phyloP scores from a whole-genome alignment of 2,888 invertebrate species.

The Hirudinaria manillensis region DNA sequence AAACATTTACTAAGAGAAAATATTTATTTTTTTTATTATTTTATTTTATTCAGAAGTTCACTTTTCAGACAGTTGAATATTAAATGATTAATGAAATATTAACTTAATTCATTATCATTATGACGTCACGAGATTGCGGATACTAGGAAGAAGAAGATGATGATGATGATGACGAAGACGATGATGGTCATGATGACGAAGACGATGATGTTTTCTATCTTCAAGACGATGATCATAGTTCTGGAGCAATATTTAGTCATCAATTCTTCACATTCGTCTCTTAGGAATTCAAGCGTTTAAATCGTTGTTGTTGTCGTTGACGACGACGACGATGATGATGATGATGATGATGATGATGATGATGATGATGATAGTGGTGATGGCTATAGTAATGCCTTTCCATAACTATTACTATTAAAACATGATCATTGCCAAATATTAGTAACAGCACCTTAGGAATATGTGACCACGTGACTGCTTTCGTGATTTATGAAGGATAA shows the following conservation, averaged over 20 bases:
- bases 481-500: too few relatives aligned
- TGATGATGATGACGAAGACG: not conserved
- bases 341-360: slow-evolving; percentile 23
- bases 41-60: too few relatives aligned
- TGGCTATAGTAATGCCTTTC: too few relatives aligned
- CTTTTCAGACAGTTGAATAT: too few relatives aligned
- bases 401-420: too few relatives aligned
- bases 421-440: too few relatives aligned
- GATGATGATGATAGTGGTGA: slow-evolving; percentile 23
- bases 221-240: not conserved
- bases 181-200: not conserved
- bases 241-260: not conserved
- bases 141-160: not conserved
- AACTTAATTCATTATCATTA: too few relatives aligned
- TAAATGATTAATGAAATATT: too few relatives aligned
- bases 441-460: too few relatives aligned
- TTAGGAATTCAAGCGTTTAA: not conserved
- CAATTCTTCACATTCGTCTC: not conserved
- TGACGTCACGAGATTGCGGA: not conserved
- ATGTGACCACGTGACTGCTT: too few relatives aligned
- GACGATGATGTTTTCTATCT: not conserved
- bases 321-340: slow-evolving; percentile 14
- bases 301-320: not conserved
- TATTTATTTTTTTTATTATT: too few relatives aligned
- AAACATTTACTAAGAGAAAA: too few relatives aligned